phyloP scores from a whole-genome alignment of 1,140 invertebrate species.

The Melipona quadrifasciata region DNA sequence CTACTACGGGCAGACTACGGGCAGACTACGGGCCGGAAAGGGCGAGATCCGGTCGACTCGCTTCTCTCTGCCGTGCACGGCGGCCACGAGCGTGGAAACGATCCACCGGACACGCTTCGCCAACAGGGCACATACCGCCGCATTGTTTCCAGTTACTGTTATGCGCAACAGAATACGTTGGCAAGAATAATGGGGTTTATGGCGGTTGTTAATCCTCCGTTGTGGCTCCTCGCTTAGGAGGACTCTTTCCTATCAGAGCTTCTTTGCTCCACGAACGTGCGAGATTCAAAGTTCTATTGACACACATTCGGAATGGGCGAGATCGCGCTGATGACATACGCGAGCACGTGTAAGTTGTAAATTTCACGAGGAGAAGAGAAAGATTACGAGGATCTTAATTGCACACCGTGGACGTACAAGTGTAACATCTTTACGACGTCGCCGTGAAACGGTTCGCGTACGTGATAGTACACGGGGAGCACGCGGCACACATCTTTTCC shows the following conservation, averaged over 20 bases:
- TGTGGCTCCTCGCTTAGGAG: background rate
- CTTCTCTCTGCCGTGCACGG: background rate
- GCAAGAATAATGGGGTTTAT: constrained; percentile 46
- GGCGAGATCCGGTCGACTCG: constrained; percentile 29
- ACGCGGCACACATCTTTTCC: constrained; percentile 47
- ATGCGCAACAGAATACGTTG: constrained; percentile 34
- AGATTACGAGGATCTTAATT: constrained; percentile 53
- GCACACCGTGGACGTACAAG: constrained; percentile 18
- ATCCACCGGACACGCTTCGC: constrained; percentile 47
- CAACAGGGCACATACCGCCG: constrained; percentile 5
- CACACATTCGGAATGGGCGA: background rate
- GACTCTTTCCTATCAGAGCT: background rate
- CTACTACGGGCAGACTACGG: background rate
- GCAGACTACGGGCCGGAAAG: constrained; percentile 28
- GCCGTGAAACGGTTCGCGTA: constrained; percentile 18
- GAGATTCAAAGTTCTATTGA: background rate
- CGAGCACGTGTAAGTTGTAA: constrained; percentile 24
- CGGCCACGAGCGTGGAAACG: constrained; percentile 53
- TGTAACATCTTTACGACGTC: constrained; percentile 38
- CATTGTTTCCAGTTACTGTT: constrained; percentile 51
- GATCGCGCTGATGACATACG: no score
- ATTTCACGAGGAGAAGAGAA: constrained; percentile 1
- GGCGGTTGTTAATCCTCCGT: constrained; percentile 46
- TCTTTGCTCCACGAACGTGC: background rate
- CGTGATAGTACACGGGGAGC: constrained; percentile 38